Conservation (phyloP, 2,113 vertebrate genomes). For the Illadopsis cleaveri region DNA sequence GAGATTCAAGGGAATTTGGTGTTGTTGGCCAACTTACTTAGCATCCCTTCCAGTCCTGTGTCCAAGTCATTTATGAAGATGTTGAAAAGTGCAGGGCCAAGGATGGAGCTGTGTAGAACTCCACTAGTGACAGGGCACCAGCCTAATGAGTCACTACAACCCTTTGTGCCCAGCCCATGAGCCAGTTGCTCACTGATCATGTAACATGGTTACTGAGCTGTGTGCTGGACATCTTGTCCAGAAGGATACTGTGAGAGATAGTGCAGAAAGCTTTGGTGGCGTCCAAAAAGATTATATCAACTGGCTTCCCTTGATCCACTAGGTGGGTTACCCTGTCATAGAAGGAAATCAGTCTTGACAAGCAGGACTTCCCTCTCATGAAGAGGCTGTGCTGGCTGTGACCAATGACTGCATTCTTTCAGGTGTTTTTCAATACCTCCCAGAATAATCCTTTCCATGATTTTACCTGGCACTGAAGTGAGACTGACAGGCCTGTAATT, state of each 20-base stretch:
- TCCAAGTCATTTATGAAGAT: neutral
- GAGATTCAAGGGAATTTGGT: neutral
- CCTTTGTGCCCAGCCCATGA: neutral
- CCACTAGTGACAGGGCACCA: neutral
- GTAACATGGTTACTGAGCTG: neutral
- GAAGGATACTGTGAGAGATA: neutral
- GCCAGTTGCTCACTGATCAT: neutral
- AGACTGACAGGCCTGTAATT: neutral
- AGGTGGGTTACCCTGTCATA: neutral
- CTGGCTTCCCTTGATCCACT: neutral
- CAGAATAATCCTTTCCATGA: neutral
- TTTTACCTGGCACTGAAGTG: neutral
- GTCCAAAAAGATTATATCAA: neutral
- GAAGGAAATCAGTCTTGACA: neutral
- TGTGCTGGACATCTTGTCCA: neutral
- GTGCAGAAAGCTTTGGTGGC: neutral
- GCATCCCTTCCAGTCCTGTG: neutral
- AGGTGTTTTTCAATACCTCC: neutral
- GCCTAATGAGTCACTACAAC: neutral
- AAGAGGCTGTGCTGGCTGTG: neutral
- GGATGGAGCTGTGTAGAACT: neutral
- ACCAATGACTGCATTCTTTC: neutral
- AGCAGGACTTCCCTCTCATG: neutral
- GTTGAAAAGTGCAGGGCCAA: neutral
- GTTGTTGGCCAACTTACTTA: neutral